phyloP scores from a whole-genome alignment of 2,797 vertebrate species.

The Platyrinchus mystaceus region DNA sequence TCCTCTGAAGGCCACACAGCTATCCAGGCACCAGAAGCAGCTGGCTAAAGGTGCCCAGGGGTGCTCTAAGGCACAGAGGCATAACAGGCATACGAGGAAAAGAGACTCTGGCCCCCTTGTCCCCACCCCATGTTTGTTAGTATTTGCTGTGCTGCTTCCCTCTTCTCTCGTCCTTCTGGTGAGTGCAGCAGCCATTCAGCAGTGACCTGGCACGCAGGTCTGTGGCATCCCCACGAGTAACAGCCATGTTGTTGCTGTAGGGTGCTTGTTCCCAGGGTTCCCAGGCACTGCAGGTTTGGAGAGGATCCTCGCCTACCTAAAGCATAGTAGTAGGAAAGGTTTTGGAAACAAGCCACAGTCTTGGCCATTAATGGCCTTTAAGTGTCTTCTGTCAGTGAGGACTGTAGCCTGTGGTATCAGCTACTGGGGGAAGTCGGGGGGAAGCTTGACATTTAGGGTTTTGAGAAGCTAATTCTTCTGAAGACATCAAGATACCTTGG shows the following conservation, averaged over 20 bases:
- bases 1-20: background rate
- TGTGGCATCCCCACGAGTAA: background rate
- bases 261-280: background rate
- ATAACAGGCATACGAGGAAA: background rate
- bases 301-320: background rate
- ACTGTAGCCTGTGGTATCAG: background rate
- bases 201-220: background rate
- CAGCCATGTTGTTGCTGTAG: background rate
- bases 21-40: background rate
- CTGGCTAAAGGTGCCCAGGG: background rate
- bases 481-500: background rate
- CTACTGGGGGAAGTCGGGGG: background rate
- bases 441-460: background rate
- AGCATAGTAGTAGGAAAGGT: background rate
- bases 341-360: background rate
- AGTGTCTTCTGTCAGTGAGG: background rate
- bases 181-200: accelerated
- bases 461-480: background rate
- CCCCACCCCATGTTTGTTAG: background rate
- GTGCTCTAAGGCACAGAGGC: background rate
- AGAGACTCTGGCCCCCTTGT: background rate
- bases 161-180: background rate
- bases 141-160: background rate
- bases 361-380: background rate
- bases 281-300: background rate